Conservation (phyloP, 1,140 invertebrate species). For the Augochlora pura region DNA sequence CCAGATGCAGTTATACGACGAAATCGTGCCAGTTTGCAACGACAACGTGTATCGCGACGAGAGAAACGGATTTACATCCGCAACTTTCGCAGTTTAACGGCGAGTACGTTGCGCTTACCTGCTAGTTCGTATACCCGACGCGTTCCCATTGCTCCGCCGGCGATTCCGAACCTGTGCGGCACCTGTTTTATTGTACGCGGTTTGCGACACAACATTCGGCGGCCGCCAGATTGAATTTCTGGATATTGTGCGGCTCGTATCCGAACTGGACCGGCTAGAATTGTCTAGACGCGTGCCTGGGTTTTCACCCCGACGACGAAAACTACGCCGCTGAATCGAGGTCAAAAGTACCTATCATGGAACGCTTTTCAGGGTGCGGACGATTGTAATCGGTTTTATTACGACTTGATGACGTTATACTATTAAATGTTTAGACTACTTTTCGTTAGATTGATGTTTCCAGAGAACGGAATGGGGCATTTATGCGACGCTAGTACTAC, state of each 20-base stretch:
- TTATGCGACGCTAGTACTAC: no score
- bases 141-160: not conserved
- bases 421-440: no score
- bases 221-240: not conserved
- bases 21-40: slow-evolving; percentile 67
- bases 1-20: slow-evolving; percentile 51
- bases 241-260: not conserved
- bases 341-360: no score
- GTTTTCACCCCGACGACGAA: no score
- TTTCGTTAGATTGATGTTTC: no score
- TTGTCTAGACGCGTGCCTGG: no score
- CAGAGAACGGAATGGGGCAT: no score
- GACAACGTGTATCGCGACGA: slow-evolving; percentile 57
- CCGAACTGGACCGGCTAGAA: no score
- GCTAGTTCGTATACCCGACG: not conserved
- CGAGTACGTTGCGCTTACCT: slow-evolving; percentile 47
- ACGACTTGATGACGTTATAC: no score
- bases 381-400: no score
- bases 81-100: slow-evolving; percentile 73
- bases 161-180: not conserved
- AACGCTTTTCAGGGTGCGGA: no score
- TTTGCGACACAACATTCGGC: not conserved
- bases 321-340: no score
- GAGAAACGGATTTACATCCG: slow-evolving; percentile 71
- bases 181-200: not conserved